Conservation (phyloP, 2,113 vertebrate species). For the Zeus faber region DNA sequence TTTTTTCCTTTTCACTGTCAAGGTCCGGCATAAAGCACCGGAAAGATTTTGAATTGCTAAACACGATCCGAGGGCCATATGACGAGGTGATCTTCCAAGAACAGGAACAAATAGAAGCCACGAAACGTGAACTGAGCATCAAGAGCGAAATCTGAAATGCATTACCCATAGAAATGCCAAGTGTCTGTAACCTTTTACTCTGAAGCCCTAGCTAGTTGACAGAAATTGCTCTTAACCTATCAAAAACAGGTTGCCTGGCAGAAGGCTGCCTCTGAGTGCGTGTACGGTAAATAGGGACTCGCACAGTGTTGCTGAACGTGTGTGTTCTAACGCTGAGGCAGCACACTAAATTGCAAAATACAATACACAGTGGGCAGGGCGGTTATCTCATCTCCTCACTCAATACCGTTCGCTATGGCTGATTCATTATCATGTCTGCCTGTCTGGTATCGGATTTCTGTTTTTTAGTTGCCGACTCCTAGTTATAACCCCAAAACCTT, state of each 20-base stretch:
- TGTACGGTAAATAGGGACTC: too few species aligned
- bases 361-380: too few species aligned
- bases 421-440: too few species aligned
- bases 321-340: too few species aligned
- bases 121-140: constrained; percentile 21
- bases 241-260: constrained; percentile 25
- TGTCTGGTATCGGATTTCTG: too few species aligned
- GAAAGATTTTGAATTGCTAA: constrained; percentile 21
- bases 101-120: constrained; percentile 14
- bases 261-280: constrained; percentile 5
- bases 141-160: constrained; percentile 23
- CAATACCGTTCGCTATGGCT: too few species aligned
- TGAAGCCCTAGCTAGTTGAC: constrained; percentile 23
- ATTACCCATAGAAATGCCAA: constrained; percentile 30
- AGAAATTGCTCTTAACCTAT: constrained; percentile 30
- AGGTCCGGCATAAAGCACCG: too few species aligned
- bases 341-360: too few species aligned
- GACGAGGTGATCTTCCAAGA: constrained; percentile 2
- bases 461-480: background rate
- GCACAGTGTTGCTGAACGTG: constrained; percentile 10
- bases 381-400: too few species aligned
- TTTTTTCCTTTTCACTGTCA: too few species aligned
- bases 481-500: background rate
- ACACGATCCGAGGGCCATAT: constrained; percentile 18
- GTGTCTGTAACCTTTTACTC: constrained; percentile 22